Evolutionary conservation across 2,797 vertebrate species (phyloP).

Genomic region (Avahi laniger): DNA sequence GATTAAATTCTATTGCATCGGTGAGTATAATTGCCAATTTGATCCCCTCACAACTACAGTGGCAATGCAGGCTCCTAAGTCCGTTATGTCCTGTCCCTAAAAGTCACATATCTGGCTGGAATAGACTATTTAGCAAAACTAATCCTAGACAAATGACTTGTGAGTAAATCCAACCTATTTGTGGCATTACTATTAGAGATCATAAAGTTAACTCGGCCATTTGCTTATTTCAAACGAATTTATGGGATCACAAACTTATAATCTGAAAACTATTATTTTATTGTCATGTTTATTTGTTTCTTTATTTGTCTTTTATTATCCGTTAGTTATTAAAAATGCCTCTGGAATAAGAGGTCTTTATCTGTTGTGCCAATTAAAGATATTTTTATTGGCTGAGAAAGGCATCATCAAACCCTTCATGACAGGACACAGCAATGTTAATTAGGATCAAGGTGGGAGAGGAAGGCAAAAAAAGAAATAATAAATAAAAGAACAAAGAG

Average conservation of each 20-base stretch:
- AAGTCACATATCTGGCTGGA: not conserved
- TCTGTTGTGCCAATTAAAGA: not conserved
- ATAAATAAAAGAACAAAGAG: not conserved
- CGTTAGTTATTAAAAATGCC: not conserved
- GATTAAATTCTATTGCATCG: not conserved
- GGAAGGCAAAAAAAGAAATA: not conserved
- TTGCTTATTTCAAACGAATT: slow-evolving; percentile 25
- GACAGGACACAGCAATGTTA: not conserved
- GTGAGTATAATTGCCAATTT: not conserved
- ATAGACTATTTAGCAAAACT: not conserved
- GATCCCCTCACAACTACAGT: not conserved
- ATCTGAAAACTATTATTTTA: not conserved
- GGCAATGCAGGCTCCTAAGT: not conserved
- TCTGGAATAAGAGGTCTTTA: not conserved
- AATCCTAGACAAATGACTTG: not conserved
- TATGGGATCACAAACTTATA: not conserved
- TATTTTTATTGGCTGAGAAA: slow-evolving; percentile 21
- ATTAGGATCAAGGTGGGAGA: not conserved
- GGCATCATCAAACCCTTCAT: not conserved
- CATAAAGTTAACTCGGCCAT: not conserved
- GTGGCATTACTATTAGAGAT: not conserved
- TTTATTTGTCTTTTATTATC: not conserved
- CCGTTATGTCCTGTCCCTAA: not conserved
- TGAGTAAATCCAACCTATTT: slow-evolving; percentile 10
- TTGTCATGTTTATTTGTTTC: not conserved